These are phyloP conservation scores for Atractosteus spatula DNA, from an alignment of 2,113 vertebrate species.

Conservation along the genomic window DNA sequence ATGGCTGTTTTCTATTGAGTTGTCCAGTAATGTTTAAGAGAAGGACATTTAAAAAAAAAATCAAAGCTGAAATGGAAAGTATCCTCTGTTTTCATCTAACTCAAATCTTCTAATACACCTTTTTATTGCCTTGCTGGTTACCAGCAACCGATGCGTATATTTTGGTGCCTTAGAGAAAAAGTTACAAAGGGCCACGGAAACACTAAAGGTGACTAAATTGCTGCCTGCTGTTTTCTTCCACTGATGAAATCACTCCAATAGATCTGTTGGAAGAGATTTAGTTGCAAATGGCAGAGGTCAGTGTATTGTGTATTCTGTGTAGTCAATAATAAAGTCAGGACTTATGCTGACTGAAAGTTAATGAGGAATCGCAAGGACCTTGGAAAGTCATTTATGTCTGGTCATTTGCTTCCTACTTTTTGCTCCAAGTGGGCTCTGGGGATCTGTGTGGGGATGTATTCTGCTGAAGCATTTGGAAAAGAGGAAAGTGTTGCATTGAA, in stretches of 20 bases:
- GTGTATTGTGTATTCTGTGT: slow-evolving; percentile 99
- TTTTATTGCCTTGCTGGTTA: too few relatives aligned
- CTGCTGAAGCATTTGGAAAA: background rate
- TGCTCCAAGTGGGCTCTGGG: slow-evolving; percentile 65
- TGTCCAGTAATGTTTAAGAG: too few relatives aligned
- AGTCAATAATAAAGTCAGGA: slow-evolving; percentile 99
- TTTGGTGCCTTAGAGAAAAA: background rate
- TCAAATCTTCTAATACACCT: too few relatives aligned
- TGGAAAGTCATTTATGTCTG: slow-evolving; percentile 93
- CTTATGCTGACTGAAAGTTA: slow-evolving; percentile 95
- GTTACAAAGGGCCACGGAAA: slow-evolving; percentile 21
- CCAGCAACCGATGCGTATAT: background rate
- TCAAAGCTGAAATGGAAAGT: too few relatives aligned
- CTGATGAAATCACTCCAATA: slow-evolving; percentile 86
- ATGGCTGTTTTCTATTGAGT: too few relatives aligned
- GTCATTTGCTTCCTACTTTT: slow-evolving; percentile 70
- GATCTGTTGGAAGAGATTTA: slow-evolving; percentile 94
- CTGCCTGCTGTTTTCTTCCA: slow-evolving; percentile 71
- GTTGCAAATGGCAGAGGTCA: slow-evolving; percentile 97
- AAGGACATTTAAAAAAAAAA: too few relatives aligned
- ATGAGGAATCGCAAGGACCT: slow-evolving; percentile 95
- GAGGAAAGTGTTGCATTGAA: background rate
- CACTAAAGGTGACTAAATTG: slow-evolving; percentile 68
- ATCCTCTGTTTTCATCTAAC: too few relatives aligned
- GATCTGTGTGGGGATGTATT: slow-evolving; percentile 41